A percentile compares a stretch with the other conserved stretches of the same genome.
These are phyloP conservation scores for Heliconius nattereri DNA, from an alignment of 1,140 invertebrate genomes.

Conservation along the genomic window DNA sequence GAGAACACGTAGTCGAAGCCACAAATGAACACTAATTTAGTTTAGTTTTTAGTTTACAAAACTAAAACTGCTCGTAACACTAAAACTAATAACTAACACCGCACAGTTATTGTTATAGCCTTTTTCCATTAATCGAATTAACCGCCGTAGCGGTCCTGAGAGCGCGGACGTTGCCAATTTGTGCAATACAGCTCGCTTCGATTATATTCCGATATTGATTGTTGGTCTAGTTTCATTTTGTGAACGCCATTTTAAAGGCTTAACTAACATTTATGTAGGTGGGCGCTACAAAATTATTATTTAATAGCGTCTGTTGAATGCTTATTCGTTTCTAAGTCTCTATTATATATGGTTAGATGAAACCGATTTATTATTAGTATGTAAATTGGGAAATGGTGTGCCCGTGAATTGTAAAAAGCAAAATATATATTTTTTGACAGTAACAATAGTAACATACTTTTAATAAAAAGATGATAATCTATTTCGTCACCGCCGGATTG, in stretches of 20 bases:
- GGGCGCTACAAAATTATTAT: not conserved
- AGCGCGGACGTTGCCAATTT: constrained; percentile 12
- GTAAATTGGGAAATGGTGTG: too few species aligned
- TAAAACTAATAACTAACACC: not conserved
- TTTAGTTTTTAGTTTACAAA: not conserved
- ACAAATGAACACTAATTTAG: too few species aligned
- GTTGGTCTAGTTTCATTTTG: not conserved
- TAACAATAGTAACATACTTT: too few species aligned
- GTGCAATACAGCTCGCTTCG: not conserved
- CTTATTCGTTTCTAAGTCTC: not conserved
- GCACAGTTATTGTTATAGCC: not conserved
- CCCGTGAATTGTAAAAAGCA: too few species aligned
- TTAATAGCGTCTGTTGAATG: not conserved
- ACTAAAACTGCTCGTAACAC: not conserved
- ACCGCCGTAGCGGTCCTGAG: constrained; percentile 1
- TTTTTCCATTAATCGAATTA: constrained; percentile 12
- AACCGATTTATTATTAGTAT: too few species aligned
- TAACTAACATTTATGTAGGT: not conserved
- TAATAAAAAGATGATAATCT: too few species aligned
- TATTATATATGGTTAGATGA: too few species aligned
- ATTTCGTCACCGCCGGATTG: too few species aligned
- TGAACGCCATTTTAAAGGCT: not conserved
- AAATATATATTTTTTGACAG: too few species aligned
- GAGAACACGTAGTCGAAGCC: too few species aligned
- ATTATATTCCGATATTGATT: constrained; percentile 12